Base-by-base conservation (phyloP, 2,888 invertebrate genomes). In the Metopia argyrocephala region DNA sequence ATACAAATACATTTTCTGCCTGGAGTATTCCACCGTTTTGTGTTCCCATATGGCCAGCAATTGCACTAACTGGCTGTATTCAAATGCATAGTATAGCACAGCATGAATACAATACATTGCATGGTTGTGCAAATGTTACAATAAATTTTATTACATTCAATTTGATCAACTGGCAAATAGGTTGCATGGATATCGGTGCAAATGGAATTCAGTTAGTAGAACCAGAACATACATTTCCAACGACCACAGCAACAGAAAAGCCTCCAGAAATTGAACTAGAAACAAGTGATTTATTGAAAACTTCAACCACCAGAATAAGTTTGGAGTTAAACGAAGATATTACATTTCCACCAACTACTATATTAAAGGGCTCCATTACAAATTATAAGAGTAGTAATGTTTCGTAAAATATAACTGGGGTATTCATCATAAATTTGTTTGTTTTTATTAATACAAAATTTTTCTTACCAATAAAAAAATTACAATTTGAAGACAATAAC, bases 1-100 rank as follows among this genome's bases (percentile, higher is more conserved):
- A 79, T 12, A 74, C 71, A 23, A 79, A 79, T 57, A 82, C 52
- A 15, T 81, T 83, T 50, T 79, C 81, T 3, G 79, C 76, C 27
- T 78, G 70, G 62, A 70, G 64, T 7, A 71, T 81, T 62, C 83
- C 83, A 54, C 82, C 82, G n/a, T 78, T 82, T 50, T 83, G 83
- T 69, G 74, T 75, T 23, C 82, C 82, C 25, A 57, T 80, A 12
- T 64, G 76, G 70, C 79, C 81, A 31, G 71, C 79, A 20, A 25
- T 81, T 27, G 81, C 82, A 5, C 15, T 83, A 45, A 78, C 70
- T 7, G 82, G 79, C 28, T 83, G 83, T 73, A 15, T 83, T n/a
- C 80, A 82, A 75, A 70, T 83, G 7, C 82, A 82, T 57, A 82
- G 81, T 45, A 56, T 82, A 5, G 7, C 38, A 9, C 76, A 76